A percentile compares a stretch with the other conserved stretches of the same genome.
Conservation (phyloP, 2,797 vertebrate species). For the Limnodromus scolopaceus region DNA sequence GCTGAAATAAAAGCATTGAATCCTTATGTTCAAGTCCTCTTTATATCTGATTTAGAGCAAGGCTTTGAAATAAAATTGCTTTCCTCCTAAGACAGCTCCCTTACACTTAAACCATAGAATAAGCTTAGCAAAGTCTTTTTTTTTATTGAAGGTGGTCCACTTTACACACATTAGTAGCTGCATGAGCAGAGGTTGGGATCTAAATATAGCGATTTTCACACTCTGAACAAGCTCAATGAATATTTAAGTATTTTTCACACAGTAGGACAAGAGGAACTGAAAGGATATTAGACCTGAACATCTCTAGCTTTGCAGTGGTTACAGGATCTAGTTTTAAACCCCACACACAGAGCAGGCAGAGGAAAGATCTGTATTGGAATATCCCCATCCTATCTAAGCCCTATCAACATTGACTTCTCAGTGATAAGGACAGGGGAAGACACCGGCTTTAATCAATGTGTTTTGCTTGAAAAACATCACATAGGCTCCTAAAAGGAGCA, state of each 20-base stretch:
- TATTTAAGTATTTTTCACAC: slow-evolving; percentile 21
- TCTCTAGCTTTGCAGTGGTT: background rate
- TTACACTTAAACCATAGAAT: background rate
- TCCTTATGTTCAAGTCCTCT: background rate
- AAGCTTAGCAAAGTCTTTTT: background rate
- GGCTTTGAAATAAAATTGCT: background rate
- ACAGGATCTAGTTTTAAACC: background rate
- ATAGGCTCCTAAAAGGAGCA: background rate
- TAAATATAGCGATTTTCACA: background rate
- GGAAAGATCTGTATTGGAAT: background rate
- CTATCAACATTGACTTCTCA: background rate
- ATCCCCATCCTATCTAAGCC: background rate
- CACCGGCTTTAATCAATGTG: background rate
- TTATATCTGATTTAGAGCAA: background rate
- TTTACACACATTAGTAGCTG: background rate
- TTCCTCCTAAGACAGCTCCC: background rate
- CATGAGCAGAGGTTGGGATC: background rate
- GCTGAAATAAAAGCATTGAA: background rate
- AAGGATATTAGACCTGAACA: background rate
- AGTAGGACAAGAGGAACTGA: background rate
- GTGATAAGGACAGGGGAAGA: background rate
- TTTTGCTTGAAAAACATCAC: background rate
- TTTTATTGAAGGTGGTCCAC: background rate
- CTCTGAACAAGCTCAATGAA: background rate
- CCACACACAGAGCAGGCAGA: background rate